Evolutionary conservation across 1,140 invertebrate species (phyloP).

Genomic region (Gryllus bimaculatus): DNA sequence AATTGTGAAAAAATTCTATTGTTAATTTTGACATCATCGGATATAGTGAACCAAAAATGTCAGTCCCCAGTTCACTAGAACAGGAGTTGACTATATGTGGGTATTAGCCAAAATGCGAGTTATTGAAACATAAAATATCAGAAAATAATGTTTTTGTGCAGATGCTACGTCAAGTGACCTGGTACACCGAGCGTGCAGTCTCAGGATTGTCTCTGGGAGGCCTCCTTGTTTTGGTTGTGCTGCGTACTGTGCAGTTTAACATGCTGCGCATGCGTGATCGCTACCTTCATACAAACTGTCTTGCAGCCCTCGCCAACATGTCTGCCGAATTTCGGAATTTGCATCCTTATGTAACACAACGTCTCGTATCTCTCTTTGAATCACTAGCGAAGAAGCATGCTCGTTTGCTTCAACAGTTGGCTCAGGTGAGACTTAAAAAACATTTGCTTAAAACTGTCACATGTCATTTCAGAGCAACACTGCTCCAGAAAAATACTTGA

Average conservation of each 20-base stretch:
- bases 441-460: too few relatives aligned
- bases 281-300: constrained; percentile 92
- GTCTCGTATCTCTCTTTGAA: constrained; percentile 80
- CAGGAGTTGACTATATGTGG: too few relatives aligned
- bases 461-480: too few relatives aligned
- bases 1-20: too few relatives aligned
- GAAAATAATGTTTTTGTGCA: constrained; percentile 36
- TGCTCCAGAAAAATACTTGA: too few relatives aligned
- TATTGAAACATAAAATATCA: neutral
- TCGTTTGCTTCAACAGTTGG: constrained; percentile 43
- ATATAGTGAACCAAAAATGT: too few relatives aligned
- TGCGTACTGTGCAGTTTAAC: constrained; percentile 95
- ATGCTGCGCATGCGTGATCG: constrained; percentile 93
- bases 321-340: constrained; percentile 85
- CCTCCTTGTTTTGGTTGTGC: constrained; percentile 88
- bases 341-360: constrained; percentile 93
- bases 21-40: too few relatives aligned
- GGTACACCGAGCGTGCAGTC: constrained; percentile 85
- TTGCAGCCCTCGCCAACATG: constrained; percentile 98
- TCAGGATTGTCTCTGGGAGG: constrained; percentile 91
- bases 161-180: constrained; percentile 77
- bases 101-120: too few relatives aligned
- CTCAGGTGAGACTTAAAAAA: constrained; percentile 26
- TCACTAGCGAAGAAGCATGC: constrained; percentile 71
- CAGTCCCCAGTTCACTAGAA: too few relatives aligned